Conservation (phyloP, 2,113 vertebrate species). For the Alectura lathami region DNA sequence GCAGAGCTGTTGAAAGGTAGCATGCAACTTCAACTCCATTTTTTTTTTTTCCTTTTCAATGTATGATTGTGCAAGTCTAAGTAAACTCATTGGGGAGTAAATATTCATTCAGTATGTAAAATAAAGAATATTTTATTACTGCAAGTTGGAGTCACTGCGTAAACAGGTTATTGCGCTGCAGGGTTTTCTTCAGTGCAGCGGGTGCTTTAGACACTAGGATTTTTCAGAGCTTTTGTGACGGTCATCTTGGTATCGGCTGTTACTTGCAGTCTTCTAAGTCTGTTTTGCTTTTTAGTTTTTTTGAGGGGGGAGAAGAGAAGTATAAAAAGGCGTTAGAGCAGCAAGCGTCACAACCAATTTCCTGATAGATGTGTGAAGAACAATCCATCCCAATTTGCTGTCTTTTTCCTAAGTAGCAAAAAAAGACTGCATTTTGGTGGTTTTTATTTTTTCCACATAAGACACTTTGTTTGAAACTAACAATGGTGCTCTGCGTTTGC, state of each 20-base stretch:
- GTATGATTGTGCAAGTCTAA: constrained; percentile 38
- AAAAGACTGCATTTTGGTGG: neutral
- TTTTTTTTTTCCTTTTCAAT: neutral
- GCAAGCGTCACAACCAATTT: neutral
- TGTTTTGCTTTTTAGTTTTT: neutral
- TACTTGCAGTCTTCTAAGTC: neutral
- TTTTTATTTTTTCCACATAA: neutral
- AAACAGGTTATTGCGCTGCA: neutral
- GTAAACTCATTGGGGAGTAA: constrained; percentile 35
- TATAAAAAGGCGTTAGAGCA: neutral
- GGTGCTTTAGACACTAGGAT: neutral
- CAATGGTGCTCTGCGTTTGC: neutral
- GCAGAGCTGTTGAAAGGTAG: constrained; percentile 56
- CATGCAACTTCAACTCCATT: constrained; percentile 1
- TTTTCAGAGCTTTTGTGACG: neutral
- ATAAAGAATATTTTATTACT: constrained; percentile 21
- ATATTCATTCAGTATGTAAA: constrained; percentile 23
- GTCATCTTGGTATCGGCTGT: neutral
- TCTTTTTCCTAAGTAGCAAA: neutral
- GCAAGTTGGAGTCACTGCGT: neutral
- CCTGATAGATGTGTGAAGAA: neutral
- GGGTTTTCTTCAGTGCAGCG: neutral
- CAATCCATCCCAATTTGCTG: neutral
- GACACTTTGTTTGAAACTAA: neutral
- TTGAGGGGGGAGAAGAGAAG: neutral